phyloP scores from a whole-genome alignment of 2,888 invertebrate genomes.

The Morpho deidamia region DNA sequence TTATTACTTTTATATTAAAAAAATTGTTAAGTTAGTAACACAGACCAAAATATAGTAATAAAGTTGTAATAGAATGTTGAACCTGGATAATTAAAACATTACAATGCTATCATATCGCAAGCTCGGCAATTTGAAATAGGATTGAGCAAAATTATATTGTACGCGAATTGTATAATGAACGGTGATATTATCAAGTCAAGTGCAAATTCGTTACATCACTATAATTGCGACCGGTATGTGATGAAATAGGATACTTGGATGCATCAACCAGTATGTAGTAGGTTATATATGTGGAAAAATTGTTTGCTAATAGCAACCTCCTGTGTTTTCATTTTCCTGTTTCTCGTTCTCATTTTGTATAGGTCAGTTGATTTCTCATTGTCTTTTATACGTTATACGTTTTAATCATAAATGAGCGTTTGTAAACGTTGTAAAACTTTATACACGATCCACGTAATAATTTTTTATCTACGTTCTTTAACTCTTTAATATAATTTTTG shows the following conservation, averaged over 20 bases:
- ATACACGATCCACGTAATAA: no score
- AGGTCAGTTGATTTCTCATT: not conserved
- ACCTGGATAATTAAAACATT: slow-evolving; percentile 10
- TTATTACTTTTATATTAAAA: no score
- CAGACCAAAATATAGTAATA: not conserved
- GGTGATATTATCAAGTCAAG: slow-evolving; percentile 7
- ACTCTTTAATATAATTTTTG: no score
- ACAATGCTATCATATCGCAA: slow-evolving; percentile 6
- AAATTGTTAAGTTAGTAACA: not conserved
- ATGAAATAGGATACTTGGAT: not conserved
- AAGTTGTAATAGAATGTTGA: slow-evolving; percentile 2
- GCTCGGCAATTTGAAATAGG: slow-evolving; percentile 5
- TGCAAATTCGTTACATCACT: slow-evolving; percentile 1
- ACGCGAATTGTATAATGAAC: slow-evolving; percentile 4
- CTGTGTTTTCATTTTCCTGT: slow-evolving; percentile 8
- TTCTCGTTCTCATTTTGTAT: not conserved
- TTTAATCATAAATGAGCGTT: not conserved
- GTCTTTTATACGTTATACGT: not conserved
- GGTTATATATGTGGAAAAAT: no score
- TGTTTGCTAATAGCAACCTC: slow-evolving; percentile 7
- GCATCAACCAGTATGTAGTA: no score
- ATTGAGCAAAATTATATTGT: slow-evolving; percentile 12
- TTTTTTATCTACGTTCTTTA: no score
- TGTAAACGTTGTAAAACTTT: no score
- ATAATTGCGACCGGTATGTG: not conserved